Evolutionary conservation across 2,113 vertebrate genomes (phyloP).

Genomic region (Paracanthobrama guichenoti): DNA sequence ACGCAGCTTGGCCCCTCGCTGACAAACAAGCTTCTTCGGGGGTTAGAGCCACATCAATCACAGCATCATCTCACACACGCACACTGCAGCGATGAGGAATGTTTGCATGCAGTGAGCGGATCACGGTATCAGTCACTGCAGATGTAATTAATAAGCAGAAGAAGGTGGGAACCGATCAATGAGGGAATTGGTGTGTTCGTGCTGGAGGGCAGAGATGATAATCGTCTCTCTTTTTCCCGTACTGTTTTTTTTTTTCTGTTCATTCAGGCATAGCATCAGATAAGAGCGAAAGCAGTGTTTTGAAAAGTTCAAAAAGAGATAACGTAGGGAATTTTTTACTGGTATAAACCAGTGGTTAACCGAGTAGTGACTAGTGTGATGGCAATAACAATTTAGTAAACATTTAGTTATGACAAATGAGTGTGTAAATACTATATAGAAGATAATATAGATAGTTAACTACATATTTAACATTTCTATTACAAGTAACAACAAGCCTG

Average conservation of each 20-base stretch:
- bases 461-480: not conserved
- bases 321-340: not conserved
- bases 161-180: constrained; percentile 59
- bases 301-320: not conserved
- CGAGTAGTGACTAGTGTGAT: not conserved
- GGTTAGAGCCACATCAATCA: constrained; percentile 61
- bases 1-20: constrained; percentile 25
- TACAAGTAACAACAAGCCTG: not conserved
- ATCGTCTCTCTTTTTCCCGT: constrained; percentile 44
- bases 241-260: constrained; percentile 27
- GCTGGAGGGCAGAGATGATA: constrained; percentile 65
- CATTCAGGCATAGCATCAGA: constrained; percentile 24
- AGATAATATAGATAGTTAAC: not conserved
- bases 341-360: not conserved
- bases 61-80: constrained; percentile 55
- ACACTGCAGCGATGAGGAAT: constrained; percentile 28
- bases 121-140: constrained; percentile 46
- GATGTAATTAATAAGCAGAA: constrained; percentile 56
- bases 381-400: not conserved
- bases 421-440: no score
- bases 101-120: constrained; percentile 41
- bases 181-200: constrained; percentile 70
- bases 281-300: not conserved
- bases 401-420: no score
- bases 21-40: constrained; percentile 47